Evolutionary conservation across 2,888 invertebrate genomes (phyloP).

Genomic region (Lagria hirta): DNA sequence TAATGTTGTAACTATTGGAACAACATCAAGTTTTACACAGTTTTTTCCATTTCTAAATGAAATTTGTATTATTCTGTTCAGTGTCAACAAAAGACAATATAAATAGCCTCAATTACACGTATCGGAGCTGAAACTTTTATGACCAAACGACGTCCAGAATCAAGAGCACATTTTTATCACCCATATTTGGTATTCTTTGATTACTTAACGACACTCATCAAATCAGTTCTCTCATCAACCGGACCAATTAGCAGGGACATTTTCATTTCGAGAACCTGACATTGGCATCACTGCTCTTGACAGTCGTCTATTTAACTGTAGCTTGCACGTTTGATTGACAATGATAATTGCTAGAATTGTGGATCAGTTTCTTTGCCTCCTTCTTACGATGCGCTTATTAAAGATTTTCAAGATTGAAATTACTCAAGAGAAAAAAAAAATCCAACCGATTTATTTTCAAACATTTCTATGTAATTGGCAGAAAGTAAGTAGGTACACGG

Average conservation of each 20-base stretch:
- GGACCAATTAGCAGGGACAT: constrained; percentile 16
- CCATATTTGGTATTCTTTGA: constrained; percentile 15
- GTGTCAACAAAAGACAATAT: constrained; percentile 3
- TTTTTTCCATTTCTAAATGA: background rate
- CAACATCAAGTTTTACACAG: background rate
- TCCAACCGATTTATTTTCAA: too few species aligned
- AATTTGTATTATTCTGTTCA: background rate
- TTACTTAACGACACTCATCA: constrained; percentile 19
- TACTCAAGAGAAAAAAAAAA: too few species aligned
- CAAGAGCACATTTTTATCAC: constrained; percentile 16
- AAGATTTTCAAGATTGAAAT: too few species aligned
- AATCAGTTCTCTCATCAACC: constrained; percentile 7
- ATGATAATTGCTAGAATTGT: constrained; percentile 10
- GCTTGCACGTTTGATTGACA: background rate
- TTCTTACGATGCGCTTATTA: too few species aligned
- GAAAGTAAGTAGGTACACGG: too few species aligned
- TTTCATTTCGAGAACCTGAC: constrained; percentile 12
- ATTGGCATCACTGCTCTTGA: constrained; percentile 3
- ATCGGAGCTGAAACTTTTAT: constrained; percentile 4
- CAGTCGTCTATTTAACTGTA: background rate
- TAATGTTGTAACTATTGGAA: background rate
- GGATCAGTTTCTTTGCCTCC: too few species aligned
- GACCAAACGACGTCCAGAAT: constrained; percentile 11
- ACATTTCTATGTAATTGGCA: too few species aligned
- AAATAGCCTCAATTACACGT: constrained; percentile 16